Evolutionary conservation across 2,888 invertebrate species (phyloP), one percentile per base, ranked within the genome.

Genomic region (Blastobasis adustella): DNA sequence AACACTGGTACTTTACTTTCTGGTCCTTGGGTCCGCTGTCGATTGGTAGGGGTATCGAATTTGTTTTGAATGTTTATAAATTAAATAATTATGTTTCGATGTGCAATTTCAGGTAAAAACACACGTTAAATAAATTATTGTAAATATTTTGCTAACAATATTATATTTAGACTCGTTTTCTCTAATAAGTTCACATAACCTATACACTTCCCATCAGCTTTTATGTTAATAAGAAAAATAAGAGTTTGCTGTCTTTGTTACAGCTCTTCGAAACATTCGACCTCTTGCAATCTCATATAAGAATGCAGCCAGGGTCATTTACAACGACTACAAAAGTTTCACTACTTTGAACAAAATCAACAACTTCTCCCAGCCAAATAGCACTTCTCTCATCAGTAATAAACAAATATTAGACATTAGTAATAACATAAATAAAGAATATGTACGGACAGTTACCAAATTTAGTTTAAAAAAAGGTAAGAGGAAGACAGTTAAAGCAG

Each of bases 401-500:
- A 78, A 67, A 58, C 71, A 75, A 55, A 72, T 86, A 55, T 64
- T 86, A 58, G 71, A 73, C 49, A 73, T 87, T 50, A 65, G 73
- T 10, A 69, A 64, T 43, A 78, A 73, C 52, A 54, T 84, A 46
- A 41, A 53, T 6, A 58, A 63, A 45, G 53, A 71, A 41, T 79
- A 79, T 50, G 58, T 69, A 5, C 74, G 96, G 67, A 91, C 90
- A n/a, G 82, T 95, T 0, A 94, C 91, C 0, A 95, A 95, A 71
- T 95, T 91, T 75, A 94, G 95, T 42, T 67, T 90, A 5, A 84
- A 82, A 46, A 93, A 90, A 68, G 96, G 96, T 0, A 95, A 94
- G 79, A 90, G 95, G 58, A 94, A 94, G 79, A 82, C 93, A 0
- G 93, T 93, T 0, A 93, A 92, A 67, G 89, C 93, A 3, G 95